A percentile compares a stretch with the other conserved stretches of the same genome.
phyloP scores from a whole-genome alignment of 1,140 invertebrate species.

The Homarus americanus region DNA sequence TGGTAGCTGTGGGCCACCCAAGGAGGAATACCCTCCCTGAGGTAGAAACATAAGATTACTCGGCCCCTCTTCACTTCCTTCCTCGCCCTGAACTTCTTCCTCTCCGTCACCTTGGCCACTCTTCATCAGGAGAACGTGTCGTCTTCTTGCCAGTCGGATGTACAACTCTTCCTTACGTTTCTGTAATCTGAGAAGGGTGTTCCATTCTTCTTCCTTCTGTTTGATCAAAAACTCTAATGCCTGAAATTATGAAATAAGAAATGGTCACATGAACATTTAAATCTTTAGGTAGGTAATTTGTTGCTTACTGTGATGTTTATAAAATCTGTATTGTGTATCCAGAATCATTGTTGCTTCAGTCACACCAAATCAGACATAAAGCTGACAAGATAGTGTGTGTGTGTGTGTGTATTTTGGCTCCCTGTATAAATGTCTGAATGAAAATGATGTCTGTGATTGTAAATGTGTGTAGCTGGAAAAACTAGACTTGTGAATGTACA shows the following conservation, averaged over 20 bases:
- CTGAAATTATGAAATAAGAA: conserved; percentile 78
- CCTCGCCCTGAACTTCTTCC: conserved; percentile 78
- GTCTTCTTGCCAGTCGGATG: conserved; percentile 76
- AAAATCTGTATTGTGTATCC: too few species aligned
- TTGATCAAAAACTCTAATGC: conserved; percentile 66
- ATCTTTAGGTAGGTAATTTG: too few species aligned
- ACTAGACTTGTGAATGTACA: too few species aligned
- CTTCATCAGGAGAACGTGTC: conserved; percentile 62
- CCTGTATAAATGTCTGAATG: too few species aligned
- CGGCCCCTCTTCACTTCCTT: conserved; percentile 4
- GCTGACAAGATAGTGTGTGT: too few species aligned
- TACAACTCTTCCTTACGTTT: conserved; percentile 89
- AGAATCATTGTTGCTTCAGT: too few species aligned
- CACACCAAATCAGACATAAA: too few species aligned
- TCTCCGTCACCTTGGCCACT: conserved; percentile 79
- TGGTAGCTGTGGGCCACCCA: conserved; percentile 61
- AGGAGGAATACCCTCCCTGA: conserved; percentile 58
- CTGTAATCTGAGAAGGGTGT: conserved; percentile 86
- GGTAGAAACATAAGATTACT: conserved; percentile 58
- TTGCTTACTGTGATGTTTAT: too few species aligned
- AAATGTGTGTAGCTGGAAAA: too few species aligned
- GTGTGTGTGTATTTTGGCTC: too few species aligned
- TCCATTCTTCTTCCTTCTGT: conserved; percentile 91
- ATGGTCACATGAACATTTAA: conserved; percentile 77
- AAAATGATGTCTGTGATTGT: too few species aligned